Evolutionary conservation across 2,797 vertebrate species (phyloP), one percentile per base, ranked within the genome.

Genomic region (Telmatherina bonti): DNA sequence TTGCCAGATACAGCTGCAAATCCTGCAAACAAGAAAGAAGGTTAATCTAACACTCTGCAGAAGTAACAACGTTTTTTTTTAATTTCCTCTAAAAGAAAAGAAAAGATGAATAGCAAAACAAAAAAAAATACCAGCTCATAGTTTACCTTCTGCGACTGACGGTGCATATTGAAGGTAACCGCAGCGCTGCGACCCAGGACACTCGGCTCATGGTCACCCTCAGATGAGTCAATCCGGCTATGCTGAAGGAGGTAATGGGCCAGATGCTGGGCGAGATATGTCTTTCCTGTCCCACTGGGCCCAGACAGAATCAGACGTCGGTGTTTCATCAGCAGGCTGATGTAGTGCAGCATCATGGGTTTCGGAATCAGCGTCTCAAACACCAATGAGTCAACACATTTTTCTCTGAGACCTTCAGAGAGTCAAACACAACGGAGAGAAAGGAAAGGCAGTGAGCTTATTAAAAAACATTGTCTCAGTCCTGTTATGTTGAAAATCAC

Each of bases 281-380:
- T 96, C 91, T 99, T 99, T 84, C 97, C 97, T 0, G 97, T 99
- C 72, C 97, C 97, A 0, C 97, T 99, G 76, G 97, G 97, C 15
- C 97, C 97, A 0, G 96, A 97, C 72, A 99, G 93, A 70, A 99
- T 93, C 35, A 99, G 95, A 6, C 97, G 96, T 10, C 97, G 92
- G 92, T 99, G 97, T 85, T 98, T 99, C 62, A 97, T 94, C 82
- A 98, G 93, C 73, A 99, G 93, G 83, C 97, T 95, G 85, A 98
- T 97, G 86, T 99, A 99, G 73, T 99, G 97, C 89, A 96, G 96
- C 96, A 97, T 96, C 97, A 99, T 97, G 49, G 97, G 97, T 90
- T 98, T 98, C 47, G 97, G 97, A 74, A 99, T 94, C 36, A 99
- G 94, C 0, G 97, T 98, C 92, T 99, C 97, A 0, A 99, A 99